A percentile compares a stretch with the other conserved stretches of the same genome.
phyloP scores from a whole-genome alignment of 2,888 invertebrate species.

The Mycalesis mineus region DNA sequence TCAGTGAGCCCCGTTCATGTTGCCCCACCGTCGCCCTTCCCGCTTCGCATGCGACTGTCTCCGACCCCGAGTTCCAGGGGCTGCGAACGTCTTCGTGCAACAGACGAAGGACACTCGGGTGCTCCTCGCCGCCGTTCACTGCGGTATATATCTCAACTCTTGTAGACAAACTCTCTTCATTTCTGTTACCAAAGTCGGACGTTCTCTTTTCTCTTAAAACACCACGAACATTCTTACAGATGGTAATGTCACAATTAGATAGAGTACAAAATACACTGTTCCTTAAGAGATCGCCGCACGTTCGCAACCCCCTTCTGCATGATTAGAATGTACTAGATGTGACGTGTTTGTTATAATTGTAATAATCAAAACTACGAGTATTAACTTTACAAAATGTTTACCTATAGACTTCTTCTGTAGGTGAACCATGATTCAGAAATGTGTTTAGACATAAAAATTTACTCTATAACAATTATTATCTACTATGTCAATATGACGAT shows the following conservation, averaged over 20 bases:
- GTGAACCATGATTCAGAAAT: too few species aligned
- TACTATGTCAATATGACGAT: too few species aligned
- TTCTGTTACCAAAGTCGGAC: slow-evolving; percentile 41
- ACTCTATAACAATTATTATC: too few species aligned
- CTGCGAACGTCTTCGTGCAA: slow-evolving; percentile 71
- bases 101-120: slow-evolving; percentile 30
- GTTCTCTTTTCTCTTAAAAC: slow-evolving; percentile 32
- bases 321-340: slow-evolving; percentile 71
- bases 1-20: slow-evolving; percentile 80
- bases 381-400: too few species aligned
- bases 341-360: slow-evolving; percentile 43
- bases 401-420: too few species aligned
- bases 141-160: slow-evolving; percentile 65
- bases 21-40: slow-evolving; percentile 78
- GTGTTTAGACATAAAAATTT: too few species aligned
- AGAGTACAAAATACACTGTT: neutral
- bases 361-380: neutral
- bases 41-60: slow-evolving; percentile 78
- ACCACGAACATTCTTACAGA: slow-evolving; percentile 5
- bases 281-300: slow-evolving; percentile 51
- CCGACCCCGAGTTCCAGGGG: slow-evolving; percentile 75
- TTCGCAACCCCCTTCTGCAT: slow-evolving; percentile 78
- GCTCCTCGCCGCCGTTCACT: slow-evolving; percentile 52
- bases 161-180: slow-evolving; percentile 40
- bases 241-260: neutral